phyloP scores from a whole-genome alignment of 2,797 vertebrate species.

The Eutrigla gurnardus region DNA sequence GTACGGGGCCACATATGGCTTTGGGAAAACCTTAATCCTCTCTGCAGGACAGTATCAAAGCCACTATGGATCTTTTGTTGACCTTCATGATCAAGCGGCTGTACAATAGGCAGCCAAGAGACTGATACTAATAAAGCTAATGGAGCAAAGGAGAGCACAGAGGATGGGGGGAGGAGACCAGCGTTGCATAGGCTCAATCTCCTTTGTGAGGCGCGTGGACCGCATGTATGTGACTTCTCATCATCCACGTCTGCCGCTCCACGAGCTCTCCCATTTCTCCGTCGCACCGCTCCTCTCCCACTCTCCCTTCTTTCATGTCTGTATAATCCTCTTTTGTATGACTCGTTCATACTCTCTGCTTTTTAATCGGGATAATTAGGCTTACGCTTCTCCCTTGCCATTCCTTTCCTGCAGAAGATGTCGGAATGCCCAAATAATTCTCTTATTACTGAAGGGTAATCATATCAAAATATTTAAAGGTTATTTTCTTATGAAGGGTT shows the following conservation, averaged over 20 bases:
- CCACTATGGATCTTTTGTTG: conserved; percentile 42
- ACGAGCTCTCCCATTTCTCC: conserved; percentile 24
- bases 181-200: conserved; percentile 32
- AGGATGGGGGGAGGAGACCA: conserved; percentile 40
- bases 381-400: conserved; percentile 52
- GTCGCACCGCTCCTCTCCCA: conserved; percentile 27
- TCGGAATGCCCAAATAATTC: conserved; percentile 40
- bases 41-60: conserved; percentile 21
- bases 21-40: conserved; percentile 10
- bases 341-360: conserved; percentile 63
- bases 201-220: conserved; percentile 13
- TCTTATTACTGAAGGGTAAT: conserved; percentile 30
- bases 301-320: conserved; percentile 58
- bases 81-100: conserved; percentile 66
- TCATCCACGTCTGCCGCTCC: conserved; percentile 36
- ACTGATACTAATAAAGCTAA: conserved; percentile 65
- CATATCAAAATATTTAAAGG: conserved; percentile 36
- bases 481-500: conserved; percentile 41
- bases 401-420: conserved; percentile 43
- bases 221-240: conserved; percentile 23
- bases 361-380: conserved; percentile 73
- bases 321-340: conserved; percentile 71
- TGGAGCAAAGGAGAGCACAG: conserved; percentile 47
- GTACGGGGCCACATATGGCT: background rate
- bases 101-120: conserved; percentile 48